Base-by-base conservation (phyloP, 2,888 invertebrate species). In the Nemapogon koenigi region DNA sequence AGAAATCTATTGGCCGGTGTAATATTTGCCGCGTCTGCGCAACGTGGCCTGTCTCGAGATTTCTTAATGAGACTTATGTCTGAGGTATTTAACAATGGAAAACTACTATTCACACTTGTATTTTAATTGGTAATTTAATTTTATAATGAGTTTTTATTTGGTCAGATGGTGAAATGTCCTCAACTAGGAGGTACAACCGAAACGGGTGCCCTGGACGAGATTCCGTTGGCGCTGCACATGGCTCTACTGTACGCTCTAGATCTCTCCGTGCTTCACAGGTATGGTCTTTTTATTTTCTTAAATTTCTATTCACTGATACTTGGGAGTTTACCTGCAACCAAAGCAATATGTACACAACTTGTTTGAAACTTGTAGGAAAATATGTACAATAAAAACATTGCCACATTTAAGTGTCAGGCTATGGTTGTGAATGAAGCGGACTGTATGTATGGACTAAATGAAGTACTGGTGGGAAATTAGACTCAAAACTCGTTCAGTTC, bases 231-330 rank as follows among this genome's bases (percentile, higher is more conserved):
- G 1, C 65, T 96, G 18, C 81, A 91, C 43, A 90, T 95, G 88
- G 87, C 94, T 0, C 64, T 95, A 28, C 62, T 96, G 2, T 92
- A 92, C 59, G 87, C 90, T 0, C 72, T 94, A 39, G 94, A 97
- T 64, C 78, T 94, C 7, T 91, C 91, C 46, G 82, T 90, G 15
- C 65, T 95, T 38, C 86, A 87, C 49, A 62, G 73, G 79, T 76
- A 45, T 47, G 45, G 28, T 3, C 4, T 16, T 10, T 22, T 7
- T 31, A 31, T 15, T 3, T n/a, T n/a, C n/a, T n/a, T n/a, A n/a
- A n/a, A n/a, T n/a, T n/a, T n/a, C n/a, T n/a, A n/a, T n/a, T n/a
- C n/a, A n/a, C n/a, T n/a, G n/a, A n/a, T n/a, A n/a, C n/a, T n/a
- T n/a, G n/a, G n/a, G n/a, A n/a, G n/a, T n/a, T n/a, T n/a, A n/a